Conservation (phyloP, 2,888 invertebrate genomes). For the Sycophila texana region DNA sequence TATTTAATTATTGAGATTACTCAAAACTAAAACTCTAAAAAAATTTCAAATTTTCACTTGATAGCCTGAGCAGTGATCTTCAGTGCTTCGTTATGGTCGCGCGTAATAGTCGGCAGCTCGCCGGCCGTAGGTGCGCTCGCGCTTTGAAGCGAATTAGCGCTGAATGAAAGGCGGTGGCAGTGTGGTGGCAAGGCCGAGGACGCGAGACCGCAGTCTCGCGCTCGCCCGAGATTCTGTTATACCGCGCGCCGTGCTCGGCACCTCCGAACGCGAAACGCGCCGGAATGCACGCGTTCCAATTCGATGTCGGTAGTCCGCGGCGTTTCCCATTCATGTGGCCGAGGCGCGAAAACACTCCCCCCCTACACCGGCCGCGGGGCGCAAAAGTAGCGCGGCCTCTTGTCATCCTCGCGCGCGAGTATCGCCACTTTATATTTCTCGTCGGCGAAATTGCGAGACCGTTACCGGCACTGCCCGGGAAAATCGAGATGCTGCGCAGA, state of each 20-base stretch:
- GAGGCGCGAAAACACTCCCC: slow-evolving; percentile 10
- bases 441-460: slow-evolving; percentile 22
- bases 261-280: neutral
- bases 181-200: slow-evolving; percentile 41
- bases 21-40: too few relatives aligned
- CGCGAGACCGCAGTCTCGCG: slow-evolving; percentile 7
- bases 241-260: neutral
- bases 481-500: slow-evolving; percentile 1
- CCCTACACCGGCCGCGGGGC: neutral
- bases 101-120: neutral
- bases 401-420: neutral
- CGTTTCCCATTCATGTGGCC: slow-evolving; percentile 36
- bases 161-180: slow-evolving; percentile 42
- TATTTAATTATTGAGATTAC: too few relatives aligned
- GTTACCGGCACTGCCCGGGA: slow-evolving; percentile 22
- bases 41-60: neutral
- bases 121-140: neutral
- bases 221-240: slow-evolving; percentile 7
- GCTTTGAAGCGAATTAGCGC: slow-evolving; percentile 15
- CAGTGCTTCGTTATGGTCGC: neutral
- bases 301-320: neutral
- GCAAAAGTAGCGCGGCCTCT: slow-evolving; percentile 34
- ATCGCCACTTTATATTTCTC: neutral
- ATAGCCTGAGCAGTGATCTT: neutral
- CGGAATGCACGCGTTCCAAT: slow-evolving; percentile 35